These are phyloP conservation scores for Silurus lanzhouensis DNA, from an alignment of 2,797 vertebrate species.

Conservation along the genomic window DNA sequence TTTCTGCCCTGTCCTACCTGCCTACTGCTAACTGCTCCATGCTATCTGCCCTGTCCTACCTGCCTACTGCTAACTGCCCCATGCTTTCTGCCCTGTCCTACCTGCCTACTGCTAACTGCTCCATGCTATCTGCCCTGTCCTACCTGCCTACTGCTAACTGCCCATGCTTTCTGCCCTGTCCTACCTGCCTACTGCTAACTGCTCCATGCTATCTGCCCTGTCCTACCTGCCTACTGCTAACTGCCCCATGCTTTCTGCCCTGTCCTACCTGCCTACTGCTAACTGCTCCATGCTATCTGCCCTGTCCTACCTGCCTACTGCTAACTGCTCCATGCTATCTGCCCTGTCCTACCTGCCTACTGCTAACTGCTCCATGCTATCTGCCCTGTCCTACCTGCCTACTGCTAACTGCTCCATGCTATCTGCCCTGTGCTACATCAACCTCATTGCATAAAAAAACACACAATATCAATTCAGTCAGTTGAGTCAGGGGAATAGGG, in stretches of 20 bases:
- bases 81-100: neutral
- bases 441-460: neutral
- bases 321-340: too few species aligned
- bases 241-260: neutral
- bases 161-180: neutral
- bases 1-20: neutral
- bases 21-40: too few species aligned
- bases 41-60: neutral
- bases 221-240: too few species aligned
- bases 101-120: too few species aligned
- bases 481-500: neutral
- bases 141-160: neutral
- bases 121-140: neutral
- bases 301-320: too few species aligned
- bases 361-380: neutral
- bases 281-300: neutral
- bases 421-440: neutral
- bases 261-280: too few species aligned
- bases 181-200: too few species aligned
- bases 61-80: neutral
- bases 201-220: too few species aligned
- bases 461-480: neutral
- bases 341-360: too few species aligned
- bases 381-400: too few species aligned
- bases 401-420: neutral